Conservation (phyloP, 2,888 invertebrate species). For the Drosophila macrospina region DNA sequence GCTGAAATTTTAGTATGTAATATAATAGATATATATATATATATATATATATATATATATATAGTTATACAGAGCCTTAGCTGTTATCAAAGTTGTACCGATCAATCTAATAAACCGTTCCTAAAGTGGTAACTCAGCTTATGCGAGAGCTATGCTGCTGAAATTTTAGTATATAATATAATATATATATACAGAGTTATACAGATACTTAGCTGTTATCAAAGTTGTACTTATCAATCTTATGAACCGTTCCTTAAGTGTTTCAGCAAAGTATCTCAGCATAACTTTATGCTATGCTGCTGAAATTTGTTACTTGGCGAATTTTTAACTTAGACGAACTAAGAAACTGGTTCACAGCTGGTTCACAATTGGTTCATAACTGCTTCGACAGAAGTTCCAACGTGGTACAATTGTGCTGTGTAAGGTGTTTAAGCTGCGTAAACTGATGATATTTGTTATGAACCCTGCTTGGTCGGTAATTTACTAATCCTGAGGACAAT, state of each 20-base stretch:
- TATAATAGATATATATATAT: too few relatives aligned
- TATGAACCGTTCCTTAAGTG: neutral
- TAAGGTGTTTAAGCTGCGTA: neutral
- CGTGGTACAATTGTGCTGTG: neutral
- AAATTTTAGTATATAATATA: too few relatives aligned
- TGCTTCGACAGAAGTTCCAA: neutral
- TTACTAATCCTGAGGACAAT: conserved; percentile 8
- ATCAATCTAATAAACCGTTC: too few relatives aligned
- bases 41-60: too few relatives aligned
- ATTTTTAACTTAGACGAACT: too few relatives aligned
- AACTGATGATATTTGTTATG: neutral
- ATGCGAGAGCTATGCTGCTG: too few relatives aligned
- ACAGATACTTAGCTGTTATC: neutral
- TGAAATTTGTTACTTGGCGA: neutral
- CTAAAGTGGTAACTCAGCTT: too few relatives aligned
- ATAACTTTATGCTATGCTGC: neutral
- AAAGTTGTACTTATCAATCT: neutral
- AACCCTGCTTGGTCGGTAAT: neutral
- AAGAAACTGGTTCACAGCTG: neutral
- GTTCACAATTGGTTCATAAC: neutral
- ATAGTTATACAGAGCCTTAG: too few relatives aligned
- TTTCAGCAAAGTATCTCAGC: neutral
- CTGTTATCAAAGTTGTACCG: too few relatives aligned
- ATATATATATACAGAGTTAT: too few relatives aligned
- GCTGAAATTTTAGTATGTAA: too few relatives aligned